Evolutionary conservation across 37 sponge, comb jelly and placozoan species (phyloP), one percentile per base, ranked within the genome.

Genomic region (Aphrocallistes beatrix): DNA sequence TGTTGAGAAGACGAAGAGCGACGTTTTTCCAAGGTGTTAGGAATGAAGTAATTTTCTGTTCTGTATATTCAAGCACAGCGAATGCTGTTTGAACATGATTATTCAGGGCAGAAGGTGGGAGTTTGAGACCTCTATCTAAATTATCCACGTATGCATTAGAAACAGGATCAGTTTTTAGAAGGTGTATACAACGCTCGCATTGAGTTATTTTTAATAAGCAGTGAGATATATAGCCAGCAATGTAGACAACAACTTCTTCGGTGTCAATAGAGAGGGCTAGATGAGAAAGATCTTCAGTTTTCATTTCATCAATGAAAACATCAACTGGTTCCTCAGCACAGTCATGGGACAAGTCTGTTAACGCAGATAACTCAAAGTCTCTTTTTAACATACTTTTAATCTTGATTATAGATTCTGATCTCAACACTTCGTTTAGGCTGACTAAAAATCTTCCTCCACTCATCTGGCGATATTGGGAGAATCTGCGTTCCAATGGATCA

Each of bases 391-490:
- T 60, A 60, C 32, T 60, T 60, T 60, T 60, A 21, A 60, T 32
- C 32, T 21, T 6, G 34, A 60, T 60, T 60, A 60, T 60, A 21
- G 34, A 60, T 28, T 32, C 75, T 21, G 75, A 60, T 32, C 75
- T 21, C 32, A 60, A 32, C 25, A 60, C 75, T 60, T 60, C 75
- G 34, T 21, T 60, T 60, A 60, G 34, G 34, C 75, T 60, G 34
- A 60, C 75, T 28, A 60, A 28, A 60, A 60, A 60, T 60, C 75
- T 21, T 32, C 75, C 75, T 32, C 75, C 75, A 60, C 75, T 60
- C 75, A 60, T 60, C 75, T 60, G 75, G 25, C 32, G 25, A 32
- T 21, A 21, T 32, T 32, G 25, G 21, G 34, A 28, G 34, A 32
- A 32, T 32, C 34, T 28, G 32, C 75, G 25, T 28, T 60, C 75